Conservation (phyloP, 2,113 vertebrate species). For the Tragelaphus imberbis region DNA sequence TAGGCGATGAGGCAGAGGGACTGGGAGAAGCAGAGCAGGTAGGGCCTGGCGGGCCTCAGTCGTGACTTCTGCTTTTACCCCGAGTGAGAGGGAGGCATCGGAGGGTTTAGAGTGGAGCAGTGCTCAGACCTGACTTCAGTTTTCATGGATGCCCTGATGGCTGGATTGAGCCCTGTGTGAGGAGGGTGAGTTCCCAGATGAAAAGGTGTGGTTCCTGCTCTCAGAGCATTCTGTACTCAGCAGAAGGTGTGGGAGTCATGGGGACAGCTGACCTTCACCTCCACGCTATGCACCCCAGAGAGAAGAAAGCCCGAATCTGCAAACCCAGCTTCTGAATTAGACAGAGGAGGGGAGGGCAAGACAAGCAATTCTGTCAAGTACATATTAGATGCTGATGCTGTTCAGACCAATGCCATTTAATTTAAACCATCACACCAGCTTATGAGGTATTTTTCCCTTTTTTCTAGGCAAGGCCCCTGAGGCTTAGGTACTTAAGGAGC, state of each 20-base stretch:
- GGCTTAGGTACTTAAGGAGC: neutral
- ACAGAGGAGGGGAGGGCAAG: neutral
- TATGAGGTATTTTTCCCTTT: slow-evolving; percentile 19
- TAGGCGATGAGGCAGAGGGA: neutral
- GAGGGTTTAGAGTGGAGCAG: neutral
- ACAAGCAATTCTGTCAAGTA: neutral
- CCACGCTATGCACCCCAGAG: rapidly evolving
- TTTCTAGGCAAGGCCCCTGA: neutral
- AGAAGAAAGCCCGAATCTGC: neutral
- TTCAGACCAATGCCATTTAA: slow-evolving; percentile 14
- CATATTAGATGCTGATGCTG: neutral
- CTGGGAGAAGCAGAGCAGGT: neutral
- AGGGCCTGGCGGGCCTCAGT: neutral
- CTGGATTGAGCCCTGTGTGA: neutral
- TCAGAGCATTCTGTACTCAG: neutral
- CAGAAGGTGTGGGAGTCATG: rapidly evolving
- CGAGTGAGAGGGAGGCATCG: neutral
- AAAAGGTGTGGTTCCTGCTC: neutral
- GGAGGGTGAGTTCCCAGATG: neutral
- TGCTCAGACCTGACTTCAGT: neutral
- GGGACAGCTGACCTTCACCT: neutral
- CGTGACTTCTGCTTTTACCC: neutral
- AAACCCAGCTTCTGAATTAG: neutral
- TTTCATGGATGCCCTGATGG: neutral
- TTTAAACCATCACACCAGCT: slow-evolving; percentile 29